Evolutionary conservation across 2,113 vertebrate genomes (phyloP).

Genomic region (Oxyura jamaicensis): DNA sequence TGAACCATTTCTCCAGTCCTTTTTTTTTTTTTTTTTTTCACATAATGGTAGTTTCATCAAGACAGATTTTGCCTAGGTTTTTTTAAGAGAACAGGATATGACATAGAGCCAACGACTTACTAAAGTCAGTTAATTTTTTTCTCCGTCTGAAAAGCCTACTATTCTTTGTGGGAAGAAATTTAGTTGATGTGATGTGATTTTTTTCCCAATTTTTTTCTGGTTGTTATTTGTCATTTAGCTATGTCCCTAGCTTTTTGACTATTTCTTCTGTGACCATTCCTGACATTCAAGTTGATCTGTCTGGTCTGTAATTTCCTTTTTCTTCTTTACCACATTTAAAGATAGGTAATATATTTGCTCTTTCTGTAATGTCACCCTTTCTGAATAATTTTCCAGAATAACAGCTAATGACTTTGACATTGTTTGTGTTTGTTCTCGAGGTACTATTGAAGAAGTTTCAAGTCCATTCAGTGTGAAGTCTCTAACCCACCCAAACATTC

Average conservation of each 20-base stretch:
- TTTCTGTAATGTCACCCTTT: neutral
- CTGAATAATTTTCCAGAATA: neutral
- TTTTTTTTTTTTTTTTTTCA: neutral
- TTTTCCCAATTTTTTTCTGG: neutral
- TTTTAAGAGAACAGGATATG: neutral
- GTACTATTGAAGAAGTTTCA: neutral
- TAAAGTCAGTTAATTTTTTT: neutral
- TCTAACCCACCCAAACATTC: neutral
- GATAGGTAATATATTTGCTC: slow-evolving; percentile 10
- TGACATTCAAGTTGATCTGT: neutral
- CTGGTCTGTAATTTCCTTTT: slow-evolving; percentile 32
- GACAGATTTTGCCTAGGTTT: neutral
- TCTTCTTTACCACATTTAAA: neutral
- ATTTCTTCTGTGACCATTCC: neutral
- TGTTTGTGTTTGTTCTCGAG: slow-evolving; percentile 6
- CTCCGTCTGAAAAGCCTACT: neutral
- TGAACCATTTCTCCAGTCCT: neutral
- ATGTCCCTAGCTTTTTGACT: slow-evolving; percentile 11
- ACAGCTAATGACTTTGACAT: neutral
- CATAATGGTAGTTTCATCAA: neutral
- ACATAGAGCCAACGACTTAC: neutral
- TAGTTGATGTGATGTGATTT: neutral
- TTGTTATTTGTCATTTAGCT: slow-evolving; percentile 14
- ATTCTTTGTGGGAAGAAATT: neutral
- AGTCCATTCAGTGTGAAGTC: neutral